Conservation (phyloP, 2,888 invertebrate species). For the Hirtodrosophila trivittata region DNA sequence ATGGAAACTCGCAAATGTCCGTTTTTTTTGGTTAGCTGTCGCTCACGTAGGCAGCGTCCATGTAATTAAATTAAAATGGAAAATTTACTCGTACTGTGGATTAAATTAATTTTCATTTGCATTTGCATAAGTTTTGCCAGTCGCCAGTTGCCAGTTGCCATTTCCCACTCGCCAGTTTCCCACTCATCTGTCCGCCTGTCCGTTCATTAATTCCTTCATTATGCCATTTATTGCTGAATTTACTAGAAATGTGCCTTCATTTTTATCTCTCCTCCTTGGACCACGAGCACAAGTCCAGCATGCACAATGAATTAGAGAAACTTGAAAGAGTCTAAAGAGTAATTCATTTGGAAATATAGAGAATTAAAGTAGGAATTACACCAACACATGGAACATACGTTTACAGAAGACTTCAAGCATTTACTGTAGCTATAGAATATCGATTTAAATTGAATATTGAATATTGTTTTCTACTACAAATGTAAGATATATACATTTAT, state of each 20-base stretch:
- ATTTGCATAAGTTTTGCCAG: conserved; percentile 82
- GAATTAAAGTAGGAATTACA: conserved; percentile 8
- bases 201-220: conserved; percentile 74
- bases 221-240: conserved; percentile 72
- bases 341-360: conserved; percentile 31
- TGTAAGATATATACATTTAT: no score
- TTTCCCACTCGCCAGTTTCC: conserved; percentile 3
- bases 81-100: conserved; percentile 83
- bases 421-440: no score
- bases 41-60: conserved; percentile 83
- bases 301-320: conserved; percentile 23
- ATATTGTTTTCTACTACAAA: no score
- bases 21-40: conserved; percentile 73
- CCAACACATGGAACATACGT: background rate
- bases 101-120: conserved; percentile 84
- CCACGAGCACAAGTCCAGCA: conserved; percentile 6
- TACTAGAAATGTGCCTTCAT: conserved; percentile 57
- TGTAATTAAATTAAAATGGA: conserved; percentile 84
- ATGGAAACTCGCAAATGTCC: conserved; percentile 55
- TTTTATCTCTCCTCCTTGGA: conserved; percentile 41
- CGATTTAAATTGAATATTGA: no score
- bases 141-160: conserved; percentile 32
- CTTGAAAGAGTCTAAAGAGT: conserved; percentile 5
- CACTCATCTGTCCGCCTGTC: conserved; percentile 26
- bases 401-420: no score